Evolutionary conservation across 2,113 vertebrate genomes (phyloP), one percentile per base, ranked within the genome.

Genomic region (Eonycteris spelaea): DNA sequence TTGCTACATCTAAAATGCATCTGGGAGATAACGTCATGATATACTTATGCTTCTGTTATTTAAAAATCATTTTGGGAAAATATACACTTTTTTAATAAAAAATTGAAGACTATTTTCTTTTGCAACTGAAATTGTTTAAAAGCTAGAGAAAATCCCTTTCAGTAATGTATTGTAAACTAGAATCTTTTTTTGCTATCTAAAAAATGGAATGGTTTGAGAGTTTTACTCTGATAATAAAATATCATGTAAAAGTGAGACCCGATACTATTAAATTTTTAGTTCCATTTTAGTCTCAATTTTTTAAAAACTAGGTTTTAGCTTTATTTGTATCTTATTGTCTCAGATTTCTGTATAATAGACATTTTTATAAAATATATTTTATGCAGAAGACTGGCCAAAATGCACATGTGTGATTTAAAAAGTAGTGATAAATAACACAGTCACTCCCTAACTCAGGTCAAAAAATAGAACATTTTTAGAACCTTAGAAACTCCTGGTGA

Each of bases 201-300:
- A 51, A 51, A 85, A 78, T 82, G 86, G 30, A 51, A 53, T 73
- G 88, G 53, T 57, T 93, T 86, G 65, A 95, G 83, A 63, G 86
- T 90, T 94, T 93, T 95, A 57, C 86, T 57, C 82, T 95, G 57
- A 45, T 93, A 70, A 48, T 75, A 45, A 83, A 75, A 65, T 89
- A 13, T 86, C 33, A 89, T 67, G 8, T 79, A 63, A 87, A 94
- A 95, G 59, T 84, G 10, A 96, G 19, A 80, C 30, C 38, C 90
- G 33, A 16, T 92, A 51, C 7, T 77, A 13, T 48, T 84, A 79
- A 55, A 74, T 92, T 88, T 30, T 93, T 71, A 86, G 59, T 90
- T 80, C 63, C 91, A 3, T 95, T 55, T 95, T 78, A 86, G 33
- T 78, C 40, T 80, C 48, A 16, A 0, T 61, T 83, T 74, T 73